A percentile compares a stretch with the other conserved stretches of the same genome.
These are phyloP conservation scores for Tetrax tetrax DNA, from an alignment of 2,113 vertebrate genomes.

Conservation along the genomic window DNA sequence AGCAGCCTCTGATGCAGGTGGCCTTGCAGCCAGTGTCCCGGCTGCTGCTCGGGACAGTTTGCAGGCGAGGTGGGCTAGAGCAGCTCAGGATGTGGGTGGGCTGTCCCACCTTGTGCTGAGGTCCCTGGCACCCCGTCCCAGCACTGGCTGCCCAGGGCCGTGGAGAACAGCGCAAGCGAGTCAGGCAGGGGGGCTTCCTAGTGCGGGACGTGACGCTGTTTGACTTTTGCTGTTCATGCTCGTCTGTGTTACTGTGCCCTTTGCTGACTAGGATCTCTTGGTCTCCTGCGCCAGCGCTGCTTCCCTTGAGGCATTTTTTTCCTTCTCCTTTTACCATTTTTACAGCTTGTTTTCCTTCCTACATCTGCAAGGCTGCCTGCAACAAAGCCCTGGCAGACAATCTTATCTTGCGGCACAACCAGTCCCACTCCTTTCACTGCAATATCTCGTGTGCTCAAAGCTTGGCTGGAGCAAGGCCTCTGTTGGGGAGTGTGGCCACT, in stretches of 20 bases:
- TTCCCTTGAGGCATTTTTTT: not conserved
- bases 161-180: rapidly evolving
- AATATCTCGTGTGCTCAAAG: not conserved
- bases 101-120: not conserved
- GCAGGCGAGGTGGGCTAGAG: not conserved
- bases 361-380: slow-evolving; percentile 17
- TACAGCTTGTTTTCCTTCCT: slow-evolving; percentile 45
- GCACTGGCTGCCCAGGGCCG: not conserved
- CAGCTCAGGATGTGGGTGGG: not conserved
- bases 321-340: slow-evolving; percentile 32
- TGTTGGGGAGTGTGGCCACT: rapidly evolving
- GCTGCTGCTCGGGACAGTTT: not conserved
- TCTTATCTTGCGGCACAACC: slow-evolving; percentile 50
- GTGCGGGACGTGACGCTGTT: not conserved
- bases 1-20: not conserved
- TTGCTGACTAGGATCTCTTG: not conserved
- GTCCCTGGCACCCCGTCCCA: not conserved
- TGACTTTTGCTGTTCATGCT: not conserved
- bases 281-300: not conserved
- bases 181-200: not conserved
- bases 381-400: slow-evolving; percentile 44
- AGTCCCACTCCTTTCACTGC: not conserved
- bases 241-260: not conserved
- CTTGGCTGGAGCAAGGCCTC: not conserved
- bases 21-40: not conserved